Evolutionary conservation across 2,888 invertebrate genomes (phyloP), one percentile per base, ranked within the genome.

Genomic region (Papilio demoleus): DNA sequence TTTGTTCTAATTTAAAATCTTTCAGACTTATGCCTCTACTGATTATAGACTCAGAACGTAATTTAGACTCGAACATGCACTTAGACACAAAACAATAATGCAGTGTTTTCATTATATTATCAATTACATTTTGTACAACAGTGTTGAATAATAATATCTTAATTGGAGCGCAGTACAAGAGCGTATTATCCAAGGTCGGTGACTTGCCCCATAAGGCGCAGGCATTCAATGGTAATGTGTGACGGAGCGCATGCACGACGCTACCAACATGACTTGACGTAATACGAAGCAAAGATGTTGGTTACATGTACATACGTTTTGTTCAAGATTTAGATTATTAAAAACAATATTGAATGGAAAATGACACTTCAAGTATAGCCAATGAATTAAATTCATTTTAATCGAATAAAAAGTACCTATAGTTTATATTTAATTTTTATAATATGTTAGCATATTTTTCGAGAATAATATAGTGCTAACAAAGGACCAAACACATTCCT

Each of bases 181-280:
- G 38, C 31, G 17, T 40, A 59, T 4, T 60, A 27, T 66, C 72
- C 85, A 89, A 90, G 89, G 90, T 76, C 76, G 74, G 71, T 78
- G 64, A 77, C 79, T 76, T 78, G 78, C 86, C 81, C 71, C 74
- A 81, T 81, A 86, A 81, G 88, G 88, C 81, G 70, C 73, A 73
- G 71, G 70, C 76, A 88, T 87, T 87, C 83, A 84, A 87, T 86
- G 81, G 75, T 85, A 85, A 87, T 86, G 73, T 70, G 34, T 64
- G 60, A 19, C 62, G 63, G 71, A 68, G 70, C 67, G 65, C 65
- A 59, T 34, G 64, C 67, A 73, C 73, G 72, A 70, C 74, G 72
- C 70, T 73, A 71, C 70, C 72, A 71, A 62, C 68, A 59, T 31
- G 65, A 72, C 72, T 73, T 73, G 73, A 71, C 53, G 73, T 73